These are phyloP conservation scores for Drosophila kurseongensis DNA, from an alignment of 1,140 invertebrate genomes.

Conservation along the genomic window DNA sequence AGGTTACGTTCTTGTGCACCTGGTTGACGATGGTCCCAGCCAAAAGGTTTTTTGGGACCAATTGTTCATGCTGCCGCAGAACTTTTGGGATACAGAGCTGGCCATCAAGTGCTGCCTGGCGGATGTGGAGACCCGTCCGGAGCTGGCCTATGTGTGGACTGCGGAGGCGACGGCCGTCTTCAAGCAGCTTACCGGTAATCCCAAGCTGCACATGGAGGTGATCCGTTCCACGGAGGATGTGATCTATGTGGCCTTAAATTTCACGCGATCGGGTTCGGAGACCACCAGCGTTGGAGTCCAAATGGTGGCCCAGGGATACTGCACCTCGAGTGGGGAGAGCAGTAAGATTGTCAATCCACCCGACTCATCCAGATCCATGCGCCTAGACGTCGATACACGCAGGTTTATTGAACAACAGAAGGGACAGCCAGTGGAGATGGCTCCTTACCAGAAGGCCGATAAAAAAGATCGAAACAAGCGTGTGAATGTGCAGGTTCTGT, in stretches of 20 bases:
- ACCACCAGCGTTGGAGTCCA: slow-evolving; percentile 52
- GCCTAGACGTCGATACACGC: slow-evolving; percentile 22
- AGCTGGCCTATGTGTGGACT: slow-evolving; percentile 63
- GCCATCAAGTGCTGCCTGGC: slow-evolving; percentile 60
- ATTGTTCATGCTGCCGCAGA: slow-evolving; percentile 41
- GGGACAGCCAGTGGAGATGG: not conserved
- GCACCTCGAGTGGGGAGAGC: slow-evolving; percentile 54
- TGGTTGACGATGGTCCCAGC: slow-evolving; percentile 63
- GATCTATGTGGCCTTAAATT: slow-evolving; percentile 46
- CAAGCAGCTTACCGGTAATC: slow-evolving; percentile 61
- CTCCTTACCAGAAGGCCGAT: not conserved
- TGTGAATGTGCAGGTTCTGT: slow-evolving; percentile 20
- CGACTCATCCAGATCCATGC: accelerated
- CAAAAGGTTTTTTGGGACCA: slow-evolving; percentile 55
- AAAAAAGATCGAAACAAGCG: slow-evolving; percentile 13
- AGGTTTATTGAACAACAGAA: slow-evolving; percentile 35
- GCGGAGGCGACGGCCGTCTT: slow-evolving; percentile 43
- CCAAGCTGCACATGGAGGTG: slow-evolving; percentile 55
- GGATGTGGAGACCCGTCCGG: slow-evolving; percentile 69
- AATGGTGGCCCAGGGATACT: slow-evolving; percentile 56
- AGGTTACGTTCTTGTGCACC: slow-evolving; percentile 58
- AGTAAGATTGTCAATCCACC: slow-evolving; percentile 4
- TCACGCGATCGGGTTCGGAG: slow-evolving; percentile 30
- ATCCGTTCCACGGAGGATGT: slow-evolving; percentile 6
- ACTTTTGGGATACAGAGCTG: slow-evolving; percentile 43